Conservation (phyloP, 2,113 vertebrate genomes). For the Sphaerodactylus townsendi region DNA sequence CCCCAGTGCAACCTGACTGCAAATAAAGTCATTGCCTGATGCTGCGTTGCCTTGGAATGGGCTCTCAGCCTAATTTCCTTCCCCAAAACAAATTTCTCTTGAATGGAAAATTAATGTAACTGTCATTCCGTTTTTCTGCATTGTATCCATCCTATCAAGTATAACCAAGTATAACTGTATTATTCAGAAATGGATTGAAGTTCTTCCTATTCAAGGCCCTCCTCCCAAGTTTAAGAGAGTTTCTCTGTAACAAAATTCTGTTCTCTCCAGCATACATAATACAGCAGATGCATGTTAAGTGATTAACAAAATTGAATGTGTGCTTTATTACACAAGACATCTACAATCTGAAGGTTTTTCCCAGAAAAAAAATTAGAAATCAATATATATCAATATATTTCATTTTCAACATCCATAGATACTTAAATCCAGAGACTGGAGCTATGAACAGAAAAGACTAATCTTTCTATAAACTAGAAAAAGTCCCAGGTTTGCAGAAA, state of each 20-base stretch:
- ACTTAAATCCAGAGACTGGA: too few species aligned
- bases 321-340: not conserved
- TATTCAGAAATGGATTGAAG: not conserved
- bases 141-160: too few species aligned
- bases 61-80: not conserved
- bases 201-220: not conserved
- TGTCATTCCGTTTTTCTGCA: not conserved
- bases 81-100: not conserved
- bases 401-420: too few species aligned
- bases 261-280: not conserved
- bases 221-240: too few species aligned
- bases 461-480: too few species aligned
- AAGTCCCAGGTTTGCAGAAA: too few species aligned
- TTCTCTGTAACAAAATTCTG: not conserved
- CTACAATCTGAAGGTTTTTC: not conserved
- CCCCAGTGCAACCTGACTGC: slow-evolving; percentile 22
- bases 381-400: too few species aligned
- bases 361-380: too few species aligned
- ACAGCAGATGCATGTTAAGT: not conserved
- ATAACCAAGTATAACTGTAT: not conserved
- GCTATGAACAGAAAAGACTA: too few species aligned
- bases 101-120: not conserved
- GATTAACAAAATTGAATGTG: too few species aligned
- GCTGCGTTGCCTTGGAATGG: not conserved
- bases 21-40: not conserved